Evolutionary conservation across 2,113 vertebrate genomes (phyloP).

Genomic region (Lophochroa leadbeateri): DNA sequence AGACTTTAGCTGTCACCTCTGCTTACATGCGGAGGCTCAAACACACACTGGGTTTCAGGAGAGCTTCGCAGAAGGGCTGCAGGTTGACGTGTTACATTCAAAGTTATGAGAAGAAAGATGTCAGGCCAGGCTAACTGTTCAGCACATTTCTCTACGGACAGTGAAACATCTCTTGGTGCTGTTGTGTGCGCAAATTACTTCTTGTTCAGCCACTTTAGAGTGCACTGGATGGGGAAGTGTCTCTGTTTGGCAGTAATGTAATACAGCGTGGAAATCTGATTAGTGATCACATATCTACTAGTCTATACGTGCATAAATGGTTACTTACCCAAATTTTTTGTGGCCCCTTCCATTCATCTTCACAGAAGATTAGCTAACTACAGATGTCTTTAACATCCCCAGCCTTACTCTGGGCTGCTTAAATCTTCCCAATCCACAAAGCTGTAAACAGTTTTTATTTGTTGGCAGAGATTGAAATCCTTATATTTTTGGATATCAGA

Average conservation of each 20-base stretch:
- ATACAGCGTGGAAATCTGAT: neutral
- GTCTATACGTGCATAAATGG: neutral
- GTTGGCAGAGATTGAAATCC: neutral
- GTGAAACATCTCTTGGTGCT: neutral
- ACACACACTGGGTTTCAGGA: neutral
- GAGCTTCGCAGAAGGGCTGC: neutral
- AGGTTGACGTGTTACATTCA: neutral
- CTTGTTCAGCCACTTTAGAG: neutral
- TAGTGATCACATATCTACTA: neutral
- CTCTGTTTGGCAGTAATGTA: neutral
- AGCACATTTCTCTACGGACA: neutral
- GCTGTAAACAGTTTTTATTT: neutral
- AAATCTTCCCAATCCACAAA: neutral
- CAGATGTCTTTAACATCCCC: neutral
- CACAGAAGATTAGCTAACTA: neutral
- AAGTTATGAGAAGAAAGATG: neutral
- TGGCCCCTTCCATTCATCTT: neutral
- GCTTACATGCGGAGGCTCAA: neutral
- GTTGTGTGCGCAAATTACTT: neutral
- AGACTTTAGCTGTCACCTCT: neutral
- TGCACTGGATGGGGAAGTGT: neutral
- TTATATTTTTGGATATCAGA: neutral
- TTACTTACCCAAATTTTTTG: neutral
- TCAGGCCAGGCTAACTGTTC: neutral
- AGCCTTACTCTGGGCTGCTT: neutral